These are phyloP conservation scores for Gonatopus flavifemur DNA, from an alignment of 1,140 invertebrate genomes.

Conservation along the genomic window DNA sequence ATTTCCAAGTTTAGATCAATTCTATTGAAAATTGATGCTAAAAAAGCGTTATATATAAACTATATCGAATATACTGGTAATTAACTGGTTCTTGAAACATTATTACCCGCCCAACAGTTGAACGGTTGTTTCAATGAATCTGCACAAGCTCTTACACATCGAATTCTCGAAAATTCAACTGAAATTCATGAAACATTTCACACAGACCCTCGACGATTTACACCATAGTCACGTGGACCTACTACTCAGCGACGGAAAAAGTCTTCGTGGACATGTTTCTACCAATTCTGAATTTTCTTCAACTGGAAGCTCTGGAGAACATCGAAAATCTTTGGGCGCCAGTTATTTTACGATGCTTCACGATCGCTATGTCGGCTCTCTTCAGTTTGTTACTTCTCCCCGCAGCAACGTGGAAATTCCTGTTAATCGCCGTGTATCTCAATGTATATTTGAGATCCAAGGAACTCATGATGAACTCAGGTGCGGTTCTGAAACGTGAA, in stretches of 20 bases:
- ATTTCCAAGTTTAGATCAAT: no score
- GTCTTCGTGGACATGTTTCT: slow-evolving; percentile 69
- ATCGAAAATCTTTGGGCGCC: slow-evolving; percentile 69
- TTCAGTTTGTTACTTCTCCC: slow-evolving; percentile 61
- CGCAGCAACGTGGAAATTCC: slow-evolving; percentile 61
- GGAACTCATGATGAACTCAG: slow-evolving; percentile 62
- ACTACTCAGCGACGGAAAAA: slow-evolving; percentile 75
- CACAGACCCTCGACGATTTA: slow-evolving; percentile 64
- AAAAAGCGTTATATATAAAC: no score
- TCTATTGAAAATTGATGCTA: no score
- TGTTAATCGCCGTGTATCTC: slow-evolving; percentile 64
- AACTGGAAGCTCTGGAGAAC: slow-evolving; percentile 66
- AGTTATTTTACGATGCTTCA: slow-evolving; percentile 63
- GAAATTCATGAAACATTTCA: no score
- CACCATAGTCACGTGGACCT: slow-evolving; percentile 66
- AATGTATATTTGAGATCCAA: slow-evolving; percentile 70
- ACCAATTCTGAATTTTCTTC: slow-evolving; percentile 59
- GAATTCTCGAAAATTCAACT: no score
- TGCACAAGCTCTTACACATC: no score
- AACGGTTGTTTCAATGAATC: no score
- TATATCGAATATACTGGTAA: no score
- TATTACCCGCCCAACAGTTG: no score
- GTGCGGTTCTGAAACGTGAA: slow-evolving; percentile 61
- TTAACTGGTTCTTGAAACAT: no score
- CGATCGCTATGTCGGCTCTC: slow-evolving; percentile 58